Percentiles rank a stretch among this genome's conserved stretches.
These are phyloP conservation scores for Theocolax elegans DNA, from an alignment of 1,140 invertebrate species.

Conservation along the genomic window DNA sequence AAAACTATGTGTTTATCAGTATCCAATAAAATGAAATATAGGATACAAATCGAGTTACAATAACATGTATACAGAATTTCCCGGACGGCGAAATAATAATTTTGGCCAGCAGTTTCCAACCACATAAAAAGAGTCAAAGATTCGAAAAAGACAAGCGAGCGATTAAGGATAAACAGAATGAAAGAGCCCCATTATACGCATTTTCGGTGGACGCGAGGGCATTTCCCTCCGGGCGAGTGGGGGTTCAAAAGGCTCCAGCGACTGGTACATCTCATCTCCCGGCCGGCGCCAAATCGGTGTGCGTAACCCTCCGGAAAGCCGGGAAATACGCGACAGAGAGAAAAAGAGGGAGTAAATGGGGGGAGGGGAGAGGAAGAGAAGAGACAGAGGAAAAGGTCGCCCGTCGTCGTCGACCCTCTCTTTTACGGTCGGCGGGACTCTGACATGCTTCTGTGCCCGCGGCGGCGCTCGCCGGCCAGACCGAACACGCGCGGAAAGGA, in stretches of 20 bases:
- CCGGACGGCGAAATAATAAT: too few relatives aligned
- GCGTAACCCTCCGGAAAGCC: slow-evolving; percentile 26
- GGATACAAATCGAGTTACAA: too few relatives aligned
- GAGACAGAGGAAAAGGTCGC: neutral
- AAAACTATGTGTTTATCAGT: too few relatives aligned
- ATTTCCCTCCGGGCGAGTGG: neutral
- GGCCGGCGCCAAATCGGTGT: too few relatives aligned
- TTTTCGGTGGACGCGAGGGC: neutral
- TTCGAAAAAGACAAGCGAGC: neutral
- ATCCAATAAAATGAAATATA: too few relatives aligned
- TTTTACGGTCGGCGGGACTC: slow-evolving; percentile 20
- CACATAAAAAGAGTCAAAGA: too few relatives aligned
- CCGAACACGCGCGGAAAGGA: slow-evolving; percentile 2
- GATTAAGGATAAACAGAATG: slow-evolving; percentile 22
- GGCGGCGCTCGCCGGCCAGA: slow-evolving; percentile 4
- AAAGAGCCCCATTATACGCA: slow-evolving; percentile 9
- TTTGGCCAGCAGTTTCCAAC: too few relatives aligned
- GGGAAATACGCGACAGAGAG: slow-evolving; percentile 13
- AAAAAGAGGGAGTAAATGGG: neutral
- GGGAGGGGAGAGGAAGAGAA: neutral
- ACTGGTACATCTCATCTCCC: too few relatives aligned
- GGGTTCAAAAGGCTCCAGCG: slow-evolving; percentile 14
- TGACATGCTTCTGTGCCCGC: slow-evolving; percentile 20
- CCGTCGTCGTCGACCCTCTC: slow-evolving; percentile 6
- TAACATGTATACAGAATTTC: too few relatives aligned